These are phyloP conservation scores for Calonectris borealis DNA, from an alignment of 2,113 vertebrate species.

Conservation along the genomic window DNA sequence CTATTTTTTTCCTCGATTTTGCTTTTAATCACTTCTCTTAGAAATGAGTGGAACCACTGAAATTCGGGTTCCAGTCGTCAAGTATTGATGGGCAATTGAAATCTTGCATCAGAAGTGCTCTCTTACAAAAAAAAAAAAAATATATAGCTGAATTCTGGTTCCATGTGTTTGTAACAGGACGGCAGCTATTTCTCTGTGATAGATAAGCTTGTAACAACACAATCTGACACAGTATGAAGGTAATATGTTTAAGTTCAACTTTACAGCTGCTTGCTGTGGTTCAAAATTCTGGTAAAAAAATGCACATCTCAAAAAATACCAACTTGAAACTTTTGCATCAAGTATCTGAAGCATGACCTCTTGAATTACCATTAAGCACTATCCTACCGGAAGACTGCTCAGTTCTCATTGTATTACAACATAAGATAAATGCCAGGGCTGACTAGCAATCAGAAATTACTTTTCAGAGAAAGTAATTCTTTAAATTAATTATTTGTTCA, in stretches of 20 bases:
- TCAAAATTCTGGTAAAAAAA: neutral
- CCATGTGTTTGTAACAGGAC: neutral
- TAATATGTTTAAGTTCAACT: neutral
- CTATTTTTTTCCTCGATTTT: neutral
- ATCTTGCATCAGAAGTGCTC: neutral
- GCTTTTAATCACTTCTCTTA: neutral
- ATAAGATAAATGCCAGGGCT: neutral
- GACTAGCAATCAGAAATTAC: neutral
- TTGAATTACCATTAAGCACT: neutral
- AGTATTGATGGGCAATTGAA: neutral
- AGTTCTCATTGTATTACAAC: neutral
- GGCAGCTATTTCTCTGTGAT: neutral
- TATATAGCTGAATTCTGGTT: neutral
- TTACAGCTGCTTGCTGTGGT: neutral
- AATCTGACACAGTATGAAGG: neutral
- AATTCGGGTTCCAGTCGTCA: neutral
- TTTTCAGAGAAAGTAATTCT: neutral
- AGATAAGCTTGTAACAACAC: neutral
- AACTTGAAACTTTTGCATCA: neutral
- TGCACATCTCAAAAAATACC: neutral
- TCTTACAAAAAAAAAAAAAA: neutral
- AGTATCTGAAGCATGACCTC: neutral
- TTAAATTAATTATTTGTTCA: neutral
- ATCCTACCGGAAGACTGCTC: neutral
- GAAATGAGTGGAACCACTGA: neutral